Base-by-base conservation (phyloP, 2,113 vertebrate genomes). In the Octodon degus region DNA sequence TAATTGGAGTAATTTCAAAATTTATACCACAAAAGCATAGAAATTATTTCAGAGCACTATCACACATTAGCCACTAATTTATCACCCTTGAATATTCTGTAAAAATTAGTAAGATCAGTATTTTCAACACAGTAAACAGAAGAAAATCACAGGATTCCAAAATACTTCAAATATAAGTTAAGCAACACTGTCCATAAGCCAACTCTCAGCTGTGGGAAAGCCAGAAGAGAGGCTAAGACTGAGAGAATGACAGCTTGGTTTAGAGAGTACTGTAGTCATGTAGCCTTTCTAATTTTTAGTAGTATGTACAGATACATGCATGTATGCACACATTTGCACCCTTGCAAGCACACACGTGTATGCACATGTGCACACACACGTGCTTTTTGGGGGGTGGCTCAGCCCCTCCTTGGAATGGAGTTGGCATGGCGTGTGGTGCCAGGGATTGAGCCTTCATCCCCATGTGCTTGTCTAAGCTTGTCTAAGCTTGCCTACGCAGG, bases 81-180 rank as follows among this genome's bases (percentile, higher is more conserved):
- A 93, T 9, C 12, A 79, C 1, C 25, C 20, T 58, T 90, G 89
- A 43, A 62, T 68, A 87, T 91, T 86, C 80, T 40, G 91, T 27
- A 60, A 43, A 86, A 95, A 74, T 79, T 74, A 83, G 55, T 65
- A 79, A 91, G 34, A n/a, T 85, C 7, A 80, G 8, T 58, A 89
- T 9, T 87, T 89, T 24, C n/a, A 65, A 83, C 79, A 93, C 4
- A 89, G 32, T 80, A 34, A 95, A 22, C 13, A 74, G 34, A 94
- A 25, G 14, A 85, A 67, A 77, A 12, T 83, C 81, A 84, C 16
- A 62, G 25, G 16, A 74, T 53, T 63, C 25, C 5, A 87, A 65
- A 93, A 72, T 8, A 30, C 4, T 58, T 68, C 3, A 86, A 83
- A 84, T 47, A 16, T 55, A 89, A 93, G 58, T 47, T 88, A 43